Evolutionary conservation across 2,797 vertebrate species (phyloP), one percentile per base, ranked within the genome.

Genomic region (Alosa sapidissima): DNA sequence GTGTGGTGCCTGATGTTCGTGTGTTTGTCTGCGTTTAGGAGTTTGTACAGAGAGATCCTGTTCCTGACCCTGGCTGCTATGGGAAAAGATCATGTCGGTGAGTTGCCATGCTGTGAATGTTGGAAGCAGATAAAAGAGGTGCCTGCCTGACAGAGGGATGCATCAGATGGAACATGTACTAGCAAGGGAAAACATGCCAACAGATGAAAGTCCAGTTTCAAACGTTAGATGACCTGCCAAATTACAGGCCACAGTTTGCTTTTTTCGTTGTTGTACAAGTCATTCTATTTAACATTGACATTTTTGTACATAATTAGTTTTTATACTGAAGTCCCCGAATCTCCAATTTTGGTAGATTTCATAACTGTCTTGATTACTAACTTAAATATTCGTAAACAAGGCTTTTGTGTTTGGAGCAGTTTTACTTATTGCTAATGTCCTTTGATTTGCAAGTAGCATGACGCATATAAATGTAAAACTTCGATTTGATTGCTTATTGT

Each of bases 21-120:
- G 41, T 78, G 16, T 78, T 10, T 72, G n/a, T 33, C 19, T 78
- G 41, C 41, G 6, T 14, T 0, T 88, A 98, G 97, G 95, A 97
- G 97, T 88, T 89, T 98, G 91, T 98, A 98, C 93, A 94, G 97
- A 82, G 97, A 98, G 93, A 95, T 98, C 88, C 94, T 98, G 49
- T 98, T 99, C 93, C 95, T 99, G 88, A 97, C 95, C 0, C 87
- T 99, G 94, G 97, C 97, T 24, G 97, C 96, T 0, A 94, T 98
- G 94, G 97, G 97, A 83, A 96, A 96, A 93, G 97, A 99, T 84
- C 96, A 97, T 5, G 92, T 96, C 2, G 96, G 95, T 96, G 91
- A 93, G 94, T 78, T 16, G 41, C 72, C 16, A 19, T 47, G 41
- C 72, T 21, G 72, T 45, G 33, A 16, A 21, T 78, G 11, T 16